phyloP scores from a whole-genome alignment of 2,113 vertebrate species.

The Notothenia rossii region DNA sequence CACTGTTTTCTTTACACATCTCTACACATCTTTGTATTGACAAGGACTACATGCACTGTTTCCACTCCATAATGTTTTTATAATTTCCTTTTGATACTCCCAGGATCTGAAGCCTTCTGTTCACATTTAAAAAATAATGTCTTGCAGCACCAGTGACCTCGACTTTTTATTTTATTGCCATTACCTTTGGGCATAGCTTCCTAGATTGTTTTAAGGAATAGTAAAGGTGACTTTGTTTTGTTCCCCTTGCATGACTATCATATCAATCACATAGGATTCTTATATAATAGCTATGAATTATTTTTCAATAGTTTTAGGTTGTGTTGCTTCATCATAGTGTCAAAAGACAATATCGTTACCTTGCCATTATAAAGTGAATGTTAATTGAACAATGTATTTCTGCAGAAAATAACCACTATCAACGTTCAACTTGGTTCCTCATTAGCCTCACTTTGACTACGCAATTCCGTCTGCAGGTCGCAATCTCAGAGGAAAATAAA shows the following conservation, averaged over 20 bases:
- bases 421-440: too few relatives aligned
- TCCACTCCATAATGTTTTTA: background rate
- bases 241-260: background rate
- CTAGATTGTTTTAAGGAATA: background rate
- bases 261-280: background rate
- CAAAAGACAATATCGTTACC: too few relatives aligned
- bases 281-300: background rate
- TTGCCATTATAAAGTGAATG: too few relatives aligned
- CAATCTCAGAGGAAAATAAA: too few relatives aligned
- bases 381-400: too few relatives aligned
- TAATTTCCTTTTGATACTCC: background rate
- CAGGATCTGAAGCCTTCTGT: background rate
- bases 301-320: background rate
- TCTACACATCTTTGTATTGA: slow-evolving; percentile 10
- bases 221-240: background rate
- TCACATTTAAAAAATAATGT: slow-evolving; percentile 40
- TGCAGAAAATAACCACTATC: too few relatives aligned
- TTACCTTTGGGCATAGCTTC: slow-evolving; percentile 13
- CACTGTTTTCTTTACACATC: slow-evolving; percentile 13
- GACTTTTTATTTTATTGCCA: background rate
- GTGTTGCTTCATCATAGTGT: background rate
- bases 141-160: slow-evolving; percentile 1
- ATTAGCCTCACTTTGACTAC: too few relatives aligned
- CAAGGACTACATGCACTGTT: background rate
- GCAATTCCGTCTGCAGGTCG: too few relatives aligned